phyloP scores from a whole-genome alignment of 2,113 vertebrate species.

The Tapirus terrestris region DNA sequence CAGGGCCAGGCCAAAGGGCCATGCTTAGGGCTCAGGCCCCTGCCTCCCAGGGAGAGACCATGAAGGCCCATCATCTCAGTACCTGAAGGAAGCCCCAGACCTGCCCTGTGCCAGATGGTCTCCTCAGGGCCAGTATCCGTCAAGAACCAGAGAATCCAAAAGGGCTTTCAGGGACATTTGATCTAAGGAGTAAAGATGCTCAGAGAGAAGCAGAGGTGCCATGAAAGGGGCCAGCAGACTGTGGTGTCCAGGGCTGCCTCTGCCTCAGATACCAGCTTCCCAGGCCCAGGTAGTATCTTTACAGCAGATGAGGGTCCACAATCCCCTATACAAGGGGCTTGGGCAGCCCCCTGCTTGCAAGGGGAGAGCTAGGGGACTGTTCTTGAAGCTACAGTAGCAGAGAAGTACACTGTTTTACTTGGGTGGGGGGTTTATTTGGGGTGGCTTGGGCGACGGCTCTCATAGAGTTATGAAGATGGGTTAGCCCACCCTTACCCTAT shows the following conservation, averaged over 20 bases:
- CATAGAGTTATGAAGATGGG: neutral
- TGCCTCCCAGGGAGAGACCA: neutral
- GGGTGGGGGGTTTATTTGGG: neutral
- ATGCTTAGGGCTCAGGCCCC: neutral
- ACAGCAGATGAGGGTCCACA: fast-evolving
- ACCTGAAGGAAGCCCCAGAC: neutral
- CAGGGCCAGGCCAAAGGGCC: neutral
- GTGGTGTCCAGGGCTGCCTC: neutral
- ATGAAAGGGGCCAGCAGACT: neutral
- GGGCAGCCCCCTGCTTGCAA: neutral
- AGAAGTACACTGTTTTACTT: neutral
- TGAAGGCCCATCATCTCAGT: neutral
- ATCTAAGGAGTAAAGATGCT: neutral
- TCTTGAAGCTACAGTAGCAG: neutral
- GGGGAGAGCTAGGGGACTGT: neutral
- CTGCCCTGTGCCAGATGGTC: neutral
- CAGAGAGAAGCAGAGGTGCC: neutral
- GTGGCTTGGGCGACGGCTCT: neutral
- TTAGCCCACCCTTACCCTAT: neutral
- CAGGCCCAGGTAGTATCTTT: neutral
- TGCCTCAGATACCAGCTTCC: neutral
- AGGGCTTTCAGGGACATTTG: neutral
- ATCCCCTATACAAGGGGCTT: neutral
- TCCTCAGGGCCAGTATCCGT: neutral
- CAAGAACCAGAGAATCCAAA: neutral